phyloP scores from a whole-genome alignment of 1,140 invertebrate genomes.

The Papilio helenus region DNA sequence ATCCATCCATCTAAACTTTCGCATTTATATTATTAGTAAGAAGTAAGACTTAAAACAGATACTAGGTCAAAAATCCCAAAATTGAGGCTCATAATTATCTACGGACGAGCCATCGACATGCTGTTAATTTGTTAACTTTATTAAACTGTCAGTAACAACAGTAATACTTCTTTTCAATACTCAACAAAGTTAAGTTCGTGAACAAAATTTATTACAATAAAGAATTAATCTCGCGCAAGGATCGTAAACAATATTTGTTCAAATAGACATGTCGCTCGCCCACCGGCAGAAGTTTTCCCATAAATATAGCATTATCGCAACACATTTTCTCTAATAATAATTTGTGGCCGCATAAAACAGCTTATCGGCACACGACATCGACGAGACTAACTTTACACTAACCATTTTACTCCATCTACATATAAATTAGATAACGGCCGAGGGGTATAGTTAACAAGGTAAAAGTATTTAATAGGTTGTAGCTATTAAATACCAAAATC shows the following conservation, averaged over 20 bases:
- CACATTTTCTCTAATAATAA: conserved; percentile 40
- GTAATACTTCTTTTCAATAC: conserved; percentile 1
- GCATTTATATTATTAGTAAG: too few relatives aligned
- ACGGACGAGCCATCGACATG: background rate
- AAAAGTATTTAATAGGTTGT: background rate
- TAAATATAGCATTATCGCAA: conserved; percentile 39
- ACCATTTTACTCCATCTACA: conserved; percentile 34
- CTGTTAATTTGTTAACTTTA: background rate
- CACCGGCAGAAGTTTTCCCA: conserved; percentile 35
- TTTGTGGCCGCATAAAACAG: conserved; percentile 38
- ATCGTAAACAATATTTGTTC: conserved; percentile 34
- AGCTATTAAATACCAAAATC: background rate
- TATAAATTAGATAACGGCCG: conserved; percentile 13
- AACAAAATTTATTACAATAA: conserved; percentile 31
- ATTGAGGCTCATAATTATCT: too few relatives aligned
- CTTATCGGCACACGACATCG: conserved; percentile 43
- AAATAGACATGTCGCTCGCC: conserved; percentile 38
- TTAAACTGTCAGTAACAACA: background rate
- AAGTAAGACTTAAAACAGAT: too few relatives aligned
- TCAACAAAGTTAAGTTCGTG: background rate
- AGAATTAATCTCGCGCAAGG: conserved; percentile 24
- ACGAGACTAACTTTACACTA: conserved; percentile 43
- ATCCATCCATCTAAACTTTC: too few relatives aligned
- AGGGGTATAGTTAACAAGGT: background rate
- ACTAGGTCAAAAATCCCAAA: too few relatives aligned